A percentile compares a stretch with the other conserved stretches of the same genome.
Conservation (phyloP, 2,888 invertebrate species). For the Trachelus troglodyta region DNA sequence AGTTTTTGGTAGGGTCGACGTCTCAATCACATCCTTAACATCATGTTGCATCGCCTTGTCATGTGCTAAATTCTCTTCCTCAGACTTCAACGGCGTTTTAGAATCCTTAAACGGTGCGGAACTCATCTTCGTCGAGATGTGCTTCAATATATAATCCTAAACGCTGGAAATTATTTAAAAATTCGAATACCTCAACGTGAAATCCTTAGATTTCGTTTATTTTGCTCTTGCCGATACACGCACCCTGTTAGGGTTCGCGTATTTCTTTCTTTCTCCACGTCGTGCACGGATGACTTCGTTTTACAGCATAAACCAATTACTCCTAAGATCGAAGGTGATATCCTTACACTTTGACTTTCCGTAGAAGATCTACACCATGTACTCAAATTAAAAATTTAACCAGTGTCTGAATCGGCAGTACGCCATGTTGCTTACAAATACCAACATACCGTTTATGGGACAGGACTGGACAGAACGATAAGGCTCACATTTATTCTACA, state of each 20-base stretch:
- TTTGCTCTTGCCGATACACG: neutral
- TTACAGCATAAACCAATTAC: neutral
- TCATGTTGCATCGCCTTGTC: neutral
- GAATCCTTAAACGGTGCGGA: neutral
- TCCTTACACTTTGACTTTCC: neutral
- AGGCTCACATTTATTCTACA: neutral
- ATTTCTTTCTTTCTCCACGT: neutral
- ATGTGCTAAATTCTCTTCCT: neutral
- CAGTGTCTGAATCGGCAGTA: neutral
- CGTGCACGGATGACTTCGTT: neutral
- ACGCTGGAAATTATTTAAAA: neutral
- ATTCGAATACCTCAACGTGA: neutral
- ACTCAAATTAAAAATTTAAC: neutral
- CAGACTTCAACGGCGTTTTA: neutral
- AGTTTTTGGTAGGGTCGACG: constrained; percentile 20
- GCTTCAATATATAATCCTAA: neutral
- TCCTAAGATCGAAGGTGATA: neutral
- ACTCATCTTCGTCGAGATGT: neutral
- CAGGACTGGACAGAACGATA: neutral
- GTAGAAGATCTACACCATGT: neutral
- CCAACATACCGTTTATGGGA: neutral
- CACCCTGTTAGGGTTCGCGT: neutral
- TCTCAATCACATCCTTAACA: neutral
- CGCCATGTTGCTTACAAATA: neutral
- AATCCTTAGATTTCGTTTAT: neutral